Percentiles rank a stretch among this genome's conserved stretches.
phyloP scores from a whole-genome alignment of 2,888 invertebrate species.

The Mythimna albipuncta region DNA sequence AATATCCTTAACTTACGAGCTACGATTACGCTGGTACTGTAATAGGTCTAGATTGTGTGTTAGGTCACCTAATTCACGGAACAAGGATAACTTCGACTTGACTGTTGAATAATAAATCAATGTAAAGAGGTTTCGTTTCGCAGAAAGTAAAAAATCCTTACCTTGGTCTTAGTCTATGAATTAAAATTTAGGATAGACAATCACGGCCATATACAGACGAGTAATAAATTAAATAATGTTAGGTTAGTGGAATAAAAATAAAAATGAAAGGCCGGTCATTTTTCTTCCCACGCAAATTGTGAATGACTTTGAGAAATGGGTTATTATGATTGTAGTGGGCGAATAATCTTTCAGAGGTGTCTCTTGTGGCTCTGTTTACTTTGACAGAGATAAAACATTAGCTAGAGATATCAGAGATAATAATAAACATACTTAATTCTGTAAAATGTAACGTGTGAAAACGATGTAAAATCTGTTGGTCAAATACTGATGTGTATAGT shows the following conservation, averaged over 20 bases:
- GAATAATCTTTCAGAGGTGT: constrained; percentile 31
- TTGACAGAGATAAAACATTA: constrained; percentile 19
- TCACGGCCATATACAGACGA: constrained; percentile 9
- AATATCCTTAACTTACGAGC: constrained; percentile 48
- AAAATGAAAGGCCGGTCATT: constrained; percentile 33
- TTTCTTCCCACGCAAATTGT: constrained; percentile 40
- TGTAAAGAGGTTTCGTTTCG: neutral
- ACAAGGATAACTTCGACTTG: constrained; percentile 26
- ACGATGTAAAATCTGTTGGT: neutral
- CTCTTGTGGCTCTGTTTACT: constrained; percentile 23
- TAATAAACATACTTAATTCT: neutral
- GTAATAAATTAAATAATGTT: constrained; percentile 11
- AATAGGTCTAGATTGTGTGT: constrained; percentile 35
- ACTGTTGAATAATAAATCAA: constrained; percentile 18
- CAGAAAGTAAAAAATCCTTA: constrained; percentile 18
- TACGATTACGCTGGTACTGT: constrained; percentile 41
- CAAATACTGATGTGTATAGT: neutral
- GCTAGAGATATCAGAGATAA: constrained; percentile 2
- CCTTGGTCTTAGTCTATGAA: constrained; percentile 10
- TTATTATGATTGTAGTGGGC: constrained; percentile 36
- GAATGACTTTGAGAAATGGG: constrained; percentile 53
- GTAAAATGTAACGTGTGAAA: neutral
- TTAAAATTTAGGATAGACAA: constrained; percentile 18
- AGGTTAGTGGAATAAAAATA: constrained; percentile 12
- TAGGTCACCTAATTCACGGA: constrained; percentile 38